Base-by-base conservation (phyloP, 2,113 vertebrate genomes). In the Cryptotis parvus region DNA sequence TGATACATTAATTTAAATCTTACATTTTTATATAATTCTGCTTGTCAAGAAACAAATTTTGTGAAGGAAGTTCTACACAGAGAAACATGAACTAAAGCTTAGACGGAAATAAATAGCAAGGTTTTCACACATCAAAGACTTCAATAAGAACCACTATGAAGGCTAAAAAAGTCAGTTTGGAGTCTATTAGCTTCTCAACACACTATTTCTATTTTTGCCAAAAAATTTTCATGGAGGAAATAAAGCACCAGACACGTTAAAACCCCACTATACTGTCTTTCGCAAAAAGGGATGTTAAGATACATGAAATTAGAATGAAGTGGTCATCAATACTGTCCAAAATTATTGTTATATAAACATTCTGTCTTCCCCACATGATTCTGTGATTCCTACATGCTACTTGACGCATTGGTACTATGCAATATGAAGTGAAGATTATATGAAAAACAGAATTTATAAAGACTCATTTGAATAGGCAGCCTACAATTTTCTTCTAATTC, bases 341-440 rank as follows among this genome's bases (percentile, higher is more conserved):
- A 92, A 18, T 11, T 49, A 92, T 78, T 33, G 27, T 22, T 26
- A 90, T 12, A 39, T 15, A 82, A 87, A 76, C 49, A 39, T 78
- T 74, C 37, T 72, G 5, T 83, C 37, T 22, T 89, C 24, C 43
- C 1, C n/a, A 45, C 55, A 81, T 37, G 72, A 20, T 80, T 66
- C 29, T 68, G 18, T 90, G 37, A 72, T 72, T 52, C 39, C 37
- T 41, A 80, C 84, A 72, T 80, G 14, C 24, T 49, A 70, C 9
- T 20, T 22, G 43, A 9, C 43, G 24, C 1, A 87, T 2, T 89
- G 24, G 2, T 77, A 61, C 45, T 55, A 33, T 3, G 66, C 55
- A 70, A 83, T 52, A 83, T 73, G 74, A 63, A 85, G 14, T 31
- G 4, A 55, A 52, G 1, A 27, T 39, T 80, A 66, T 43, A 78